Evolutionary conservation across 2,888 invertebrate genomes (phyloP).

Genomic region (Cerceris rybyensis): DNA sequence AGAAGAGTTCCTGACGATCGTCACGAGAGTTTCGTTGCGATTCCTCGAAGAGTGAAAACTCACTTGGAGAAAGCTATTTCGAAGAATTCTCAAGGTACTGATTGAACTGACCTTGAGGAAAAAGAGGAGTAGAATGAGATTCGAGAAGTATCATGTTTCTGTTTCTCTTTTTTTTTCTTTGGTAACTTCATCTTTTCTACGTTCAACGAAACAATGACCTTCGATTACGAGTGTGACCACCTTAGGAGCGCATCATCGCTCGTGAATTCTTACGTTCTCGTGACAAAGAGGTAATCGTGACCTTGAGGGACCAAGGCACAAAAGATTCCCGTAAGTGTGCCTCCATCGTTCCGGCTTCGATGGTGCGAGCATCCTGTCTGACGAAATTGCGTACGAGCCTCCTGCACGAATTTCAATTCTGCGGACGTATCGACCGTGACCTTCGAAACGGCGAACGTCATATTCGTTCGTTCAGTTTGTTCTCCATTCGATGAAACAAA

Average conservation of each 20-base stretch:
- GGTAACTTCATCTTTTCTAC: slow-evolving; percentile 48
- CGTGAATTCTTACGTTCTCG: slow-evolving; percentile 34
- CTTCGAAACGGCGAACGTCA: slow-evolving; percentile 15
- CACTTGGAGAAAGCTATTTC: slow-evolving; percentile 2
- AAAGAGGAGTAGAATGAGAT: neutral
- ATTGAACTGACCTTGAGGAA: neutral
- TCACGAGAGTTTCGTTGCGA: neutral
- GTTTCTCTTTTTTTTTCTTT: neutral
- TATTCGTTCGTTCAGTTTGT: neutral
- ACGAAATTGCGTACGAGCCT: slow-evolving; percentile 1
- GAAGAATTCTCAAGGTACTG: neutral
- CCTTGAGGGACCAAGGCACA: slow-evolving; percentile 7
- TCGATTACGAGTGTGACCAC: slow-evolving; percentile 42
- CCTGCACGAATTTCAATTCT: neutral
- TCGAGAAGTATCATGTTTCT: neutral
- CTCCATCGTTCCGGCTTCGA: neutral
- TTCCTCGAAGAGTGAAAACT: neutral
- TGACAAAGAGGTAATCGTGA: slow-evolving; percentile 43
- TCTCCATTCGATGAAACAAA: slow-evolving; percentile 13
- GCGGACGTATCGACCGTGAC: slow-evolving; percentile 37
- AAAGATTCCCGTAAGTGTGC: slow-evolving; percentile 15
- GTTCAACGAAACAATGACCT: slow-evolving; percentile 51
- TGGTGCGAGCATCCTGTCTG: slow-evolving; percentile 11
- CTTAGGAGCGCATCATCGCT: slow-evolving; percentile 30
- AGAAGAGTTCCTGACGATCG: neutral